Evolutionary conservation across 2,888 invertebrate genomes (phyloP).

Genomic region (Eueremaeus valkanovi): DNA sequence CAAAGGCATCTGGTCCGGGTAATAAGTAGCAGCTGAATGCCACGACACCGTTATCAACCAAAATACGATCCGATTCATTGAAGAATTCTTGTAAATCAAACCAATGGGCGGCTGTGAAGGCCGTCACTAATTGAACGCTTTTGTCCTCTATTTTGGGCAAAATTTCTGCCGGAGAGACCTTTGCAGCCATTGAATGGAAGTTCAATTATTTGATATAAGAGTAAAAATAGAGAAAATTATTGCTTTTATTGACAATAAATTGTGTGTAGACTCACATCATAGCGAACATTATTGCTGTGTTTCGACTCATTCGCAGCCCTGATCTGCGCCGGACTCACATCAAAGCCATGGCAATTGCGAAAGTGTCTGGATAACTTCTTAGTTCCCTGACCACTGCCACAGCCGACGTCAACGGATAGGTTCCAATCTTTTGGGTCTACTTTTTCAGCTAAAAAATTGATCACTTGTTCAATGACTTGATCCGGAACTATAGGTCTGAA

Average conservation of each 20-base stretch:
- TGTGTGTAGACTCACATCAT: conserved; percentile 25
- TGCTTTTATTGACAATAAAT: no score
- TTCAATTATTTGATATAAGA: neutral
- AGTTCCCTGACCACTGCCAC: conserved; percentile 57
- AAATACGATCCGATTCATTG: conserved; percentile 53
- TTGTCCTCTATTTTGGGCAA: conserved; percentile 49
- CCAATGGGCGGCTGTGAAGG: conserved; percentile 56
- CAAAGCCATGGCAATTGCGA: conserved; percentile 54
- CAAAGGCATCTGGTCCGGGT: neutral
- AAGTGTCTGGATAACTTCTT: conserved; percentile 53
- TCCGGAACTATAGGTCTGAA: conserved; percentile 36
- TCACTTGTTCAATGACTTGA: conserved; percentile 34
- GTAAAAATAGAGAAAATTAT: neutral
- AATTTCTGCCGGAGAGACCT: conserved; percentile 53
- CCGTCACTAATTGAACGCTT: conserved; percentile 53
- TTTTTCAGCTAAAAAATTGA: conserved; percentile 39
- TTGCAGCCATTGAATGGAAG: conserved; percentile 45
- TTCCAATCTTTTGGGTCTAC: conserved; percentile 43
- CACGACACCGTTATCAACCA: conserved; percentile 54
- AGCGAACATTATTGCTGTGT: neutral
- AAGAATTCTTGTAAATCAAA: conserved; percentile 54
- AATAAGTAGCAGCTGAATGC: conserved; percentile 48
- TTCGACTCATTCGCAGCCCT: conserved; percentile 50
- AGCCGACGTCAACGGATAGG: conserved; percentile 56
- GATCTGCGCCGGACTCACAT: conserved; percentile 54